Evolutionary conservation across 2,797 vertebrate genomes (phyloP).

Genomic region (Ctenopoma multispine): DNA sequence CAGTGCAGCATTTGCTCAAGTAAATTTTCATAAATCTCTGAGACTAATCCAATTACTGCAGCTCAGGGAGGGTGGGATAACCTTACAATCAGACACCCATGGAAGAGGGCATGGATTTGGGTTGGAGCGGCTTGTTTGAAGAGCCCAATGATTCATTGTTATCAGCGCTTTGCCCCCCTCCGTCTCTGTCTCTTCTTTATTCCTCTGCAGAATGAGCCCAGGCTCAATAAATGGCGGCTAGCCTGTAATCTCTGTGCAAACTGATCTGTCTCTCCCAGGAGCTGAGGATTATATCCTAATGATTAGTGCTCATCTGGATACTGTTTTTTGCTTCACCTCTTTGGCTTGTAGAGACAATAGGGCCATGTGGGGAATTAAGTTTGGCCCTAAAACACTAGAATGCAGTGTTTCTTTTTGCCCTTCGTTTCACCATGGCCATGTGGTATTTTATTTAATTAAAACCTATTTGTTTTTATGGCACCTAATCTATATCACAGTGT

Average conservation of each 20-base stretch:
- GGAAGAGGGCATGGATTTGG: slow-evolving; percentile 85
- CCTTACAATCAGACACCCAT: slow-evolving; percentile 86
- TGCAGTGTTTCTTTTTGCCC: slow-evolving; percentile 71
- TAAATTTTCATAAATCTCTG: slow-evolving; percentile 89
- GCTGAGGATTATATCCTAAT: slow-evolving; percentile 86
- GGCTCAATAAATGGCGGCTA: slow-evolving; percentile 82
- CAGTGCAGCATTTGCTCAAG: slow-evolving; percentile 79
- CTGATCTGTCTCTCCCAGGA: slow-evolving; percentile 82
- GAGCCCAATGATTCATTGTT: slow-evolving; percentile 84
- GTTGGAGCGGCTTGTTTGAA: slow-evolving; percentile 83
- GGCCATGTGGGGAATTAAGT: slow-evolving; percentile 64
- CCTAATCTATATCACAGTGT: slow-evolving; percentile 25
- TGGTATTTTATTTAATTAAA: slow-evolving; percentile 62
- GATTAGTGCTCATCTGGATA: slow-evolving; percentile 85
- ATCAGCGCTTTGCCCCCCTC: slow-evolving; percentile 82
- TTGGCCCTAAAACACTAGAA: slow-evolving; percentile 66
- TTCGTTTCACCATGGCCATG: slow-evolving; percentile 65
- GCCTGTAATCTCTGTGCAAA: slow-evolving; percentile 85
- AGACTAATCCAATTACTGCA: slow-evolving; percentile 89
- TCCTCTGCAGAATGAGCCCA: slow-evolving; percentile 81
- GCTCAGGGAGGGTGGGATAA: slow-evolving; percentile 85
- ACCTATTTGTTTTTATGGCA: slow-evolving; percentile 42
- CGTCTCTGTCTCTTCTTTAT: slow-evolving; percentile 81
- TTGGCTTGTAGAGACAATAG: slow-evolving; percentile 76
- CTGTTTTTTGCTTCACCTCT: slow-evolving; percentile 82